These are phyloP conservation scores for Rostratula benghalensis DNA, from an alignment of 2,113 vertebrate genomes.

Conservation along the genomic window DNA sequence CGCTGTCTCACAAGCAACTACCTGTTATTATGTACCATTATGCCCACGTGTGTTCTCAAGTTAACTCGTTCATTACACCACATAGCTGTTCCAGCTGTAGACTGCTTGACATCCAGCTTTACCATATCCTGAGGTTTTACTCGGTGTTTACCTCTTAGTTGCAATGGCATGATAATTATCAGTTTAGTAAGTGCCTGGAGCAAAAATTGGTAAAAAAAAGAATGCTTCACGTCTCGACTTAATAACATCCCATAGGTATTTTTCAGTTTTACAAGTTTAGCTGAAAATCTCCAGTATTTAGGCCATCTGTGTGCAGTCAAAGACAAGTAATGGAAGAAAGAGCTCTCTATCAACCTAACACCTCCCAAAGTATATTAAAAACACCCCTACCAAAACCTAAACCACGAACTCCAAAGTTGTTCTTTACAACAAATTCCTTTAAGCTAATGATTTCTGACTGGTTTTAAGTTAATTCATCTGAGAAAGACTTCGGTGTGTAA, in stretches of 20 bases:
- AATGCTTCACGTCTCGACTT: not conserved
- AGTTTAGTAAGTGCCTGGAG: not conserved
- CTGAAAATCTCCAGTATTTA: conserved; percentile 58
- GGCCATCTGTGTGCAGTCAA: conserved; percentile 43
- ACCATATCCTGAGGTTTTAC: not conserved
- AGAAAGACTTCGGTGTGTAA: conserved; percentile 28
- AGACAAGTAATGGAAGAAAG: conserved; percentile 59
- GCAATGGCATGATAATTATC: not conserved
- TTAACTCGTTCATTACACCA: not conserved
- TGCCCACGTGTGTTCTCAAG: not conserved
- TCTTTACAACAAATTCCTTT: conserved; percentile 45
- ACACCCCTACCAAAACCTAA: not conserved
- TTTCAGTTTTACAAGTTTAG: conserved; percentile 54
- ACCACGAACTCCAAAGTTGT: not conserved
- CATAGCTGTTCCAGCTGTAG: not conserved
- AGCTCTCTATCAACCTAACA: not conserved
- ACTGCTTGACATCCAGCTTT: not conserved
- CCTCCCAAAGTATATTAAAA: not conserved
- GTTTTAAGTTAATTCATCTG: not conserved
- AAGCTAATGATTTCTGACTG: conserved; percentile 50
- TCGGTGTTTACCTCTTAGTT: not conserved
- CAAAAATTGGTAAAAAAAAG: not conserved
- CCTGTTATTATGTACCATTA: not conserved
- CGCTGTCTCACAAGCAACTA: not conserved
- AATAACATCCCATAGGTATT: not conserved